Base-by-base conservation (phyloP, 2,113 vertebrate genomes). In the Cnemophilus loriae region DNA sequence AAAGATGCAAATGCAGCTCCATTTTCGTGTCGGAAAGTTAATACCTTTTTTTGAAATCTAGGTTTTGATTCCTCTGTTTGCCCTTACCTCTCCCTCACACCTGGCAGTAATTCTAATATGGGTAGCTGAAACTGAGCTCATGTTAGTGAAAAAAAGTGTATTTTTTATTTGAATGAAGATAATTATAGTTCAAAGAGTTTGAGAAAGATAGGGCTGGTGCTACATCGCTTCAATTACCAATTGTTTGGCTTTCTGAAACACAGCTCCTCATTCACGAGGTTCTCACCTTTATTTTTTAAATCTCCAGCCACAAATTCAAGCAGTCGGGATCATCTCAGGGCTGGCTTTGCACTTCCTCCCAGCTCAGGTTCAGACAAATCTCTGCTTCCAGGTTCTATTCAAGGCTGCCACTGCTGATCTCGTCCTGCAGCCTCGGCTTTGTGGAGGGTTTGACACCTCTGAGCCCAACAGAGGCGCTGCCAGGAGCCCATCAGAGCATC, bases 201-300 rank as follows among this genome's bases (percentile, higher is more conserved):
- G 28, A 4, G 19, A 56, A 44, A 49, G n/a, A 8, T 5, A 5
- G 13, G 17, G 9, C 26, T 41, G 61, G 9, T 41, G 26, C 20
- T 82, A 2, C 15, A 18, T 65, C 4, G 1, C 20, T 53, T 10
- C 49, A 35, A 3, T 42, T n/a, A 50, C 1, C 1, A 30, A 19
- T 8, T 39, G 7, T 39, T 63, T 50, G n/a, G 6, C 8, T 65
- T 85, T 88, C 82, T 83, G 71, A 61, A 73, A 46, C 16, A 4
- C 10, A 57, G 6, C 22, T 22, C 10, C 41, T 84, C 60, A 27
- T 65, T 50, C 20, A 5, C 12, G 3, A 47, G 14, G 14, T 53
- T 32, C 21, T 64, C 49, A 27, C 33, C 2, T 19, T 32, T 23
- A 9, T 7, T 53, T 71, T 32, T n/a, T 20, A 63, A 56, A 75